phyloP scores from a whole-genome alignment of 2,113 vertebrate genomes.

The Pachyramphus minor region DNA sequence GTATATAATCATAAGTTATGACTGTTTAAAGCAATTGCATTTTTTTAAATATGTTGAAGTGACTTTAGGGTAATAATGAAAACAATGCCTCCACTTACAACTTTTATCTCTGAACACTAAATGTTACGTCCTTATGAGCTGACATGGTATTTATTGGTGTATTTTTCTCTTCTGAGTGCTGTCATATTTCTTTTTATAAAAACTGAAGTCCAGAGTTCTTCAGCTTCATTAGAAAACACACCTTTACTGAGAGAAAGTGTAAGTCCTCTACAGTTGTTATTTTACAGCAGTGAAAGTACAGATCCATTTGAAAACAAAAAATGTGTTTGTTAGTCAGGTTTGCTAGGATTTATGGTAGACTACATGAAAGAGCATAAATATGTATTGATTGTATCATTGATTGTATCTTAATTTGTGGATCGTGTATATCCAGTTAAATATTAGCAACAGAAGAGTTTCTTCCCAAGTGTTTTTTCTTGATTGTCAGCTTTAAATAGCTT shows the following conservation, averaged over 20 bases:
- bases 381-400: background rate
- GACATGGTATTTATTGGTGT: background rate
- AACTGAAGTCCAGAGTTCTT: constrained; percentile 73
- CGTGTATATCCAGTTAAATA: background rate
- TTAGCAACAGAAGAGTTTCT: background rate
- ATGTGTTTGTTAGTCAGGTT: background rate
- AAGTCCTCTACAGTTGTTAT: constrained; percentile 57
- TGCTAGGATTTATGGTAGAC: background rate
- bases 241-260: constrained; percentile 82
- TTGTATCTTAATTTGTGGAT: background rate
- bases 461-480: background rate
- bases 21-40: background rate
- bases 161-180: constrained; percentile 76
- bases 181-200: constrained; percentile 90
- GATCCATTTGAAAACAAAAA: background rate
- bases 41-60: background rate
- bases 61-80: background rate
- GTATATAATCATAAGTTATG: background rate
- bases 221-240: constrained; percentile 52
- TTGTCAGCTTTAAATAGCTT: background rate
- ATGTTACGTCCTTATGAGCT: background rate
- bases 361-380: background rate
- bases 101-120: background rate
- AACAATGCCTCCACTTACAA: background rate
- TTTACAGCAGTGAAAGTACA: background rate